A percentile compares a stretch with the other conserved stretches of the same genome.
Conservation (phyloP, 2,888 invertebrate genomes). For the Entomobrya multifasciata region DNA sequence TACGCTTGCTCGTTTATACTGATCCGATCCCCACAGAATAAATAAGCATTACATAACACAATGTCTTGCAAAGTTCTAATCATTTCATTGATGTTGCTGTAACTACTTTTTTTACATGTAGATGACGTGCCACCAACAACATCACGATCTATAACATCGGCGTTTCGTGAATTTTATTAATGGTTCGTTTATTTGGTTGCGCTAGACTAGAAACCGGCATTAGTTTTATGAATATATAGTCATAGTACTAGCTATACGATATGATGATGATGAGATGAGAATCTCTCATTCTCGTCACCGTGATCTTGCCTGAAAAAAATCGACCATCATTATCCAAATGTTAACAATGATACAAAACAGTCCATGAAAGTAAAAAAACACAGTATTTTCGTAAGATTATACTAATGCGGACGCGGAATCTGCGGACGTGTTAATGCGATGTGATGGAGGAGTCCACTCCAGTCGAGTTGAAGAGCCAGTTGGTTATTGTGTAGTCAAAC, state of each 20-base stretch:
- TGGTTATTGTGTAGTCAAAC: not conserved
- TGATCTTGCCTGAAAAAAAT: conserved; percentile 36
- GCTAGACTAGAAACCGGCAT: conserved; percentile 19
- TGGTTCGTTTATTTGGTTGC: conserved; percentile 34
- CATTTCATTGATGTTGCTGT: conserved; percentile 13
- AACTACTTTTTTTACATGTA: not conserved
- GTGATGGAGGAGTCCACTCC: conserved; percentile 17
- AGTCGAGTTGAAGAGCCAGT: not conserved
- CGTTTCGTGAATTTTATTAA: conserved; percentile 14
- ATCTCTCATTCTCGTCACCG: not conserved
- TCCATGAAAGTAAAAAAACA: not conserved
- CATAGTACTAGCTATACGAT: not conserved
- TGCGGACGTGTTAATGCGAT: not conserved
- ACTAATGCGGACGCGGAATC: not conserved
- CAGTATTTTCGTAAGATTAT: conserved; percentile 24
- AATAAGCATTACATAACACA: conserved; percentile 8
- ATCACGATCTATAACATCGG: not conserved
- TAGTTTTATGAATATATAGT: not conserved
- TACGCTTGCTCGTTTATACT: conserved; percentile 26
- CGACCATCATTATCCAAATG: conserved; percentile 18
- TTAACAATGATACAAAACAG: conserved; percentile 22
- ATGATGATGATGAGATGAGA: conserved; percentile 7
- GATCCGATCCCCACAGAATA: conserved; percentile 7
- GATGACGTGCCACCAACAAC: conserved; percentile 17
- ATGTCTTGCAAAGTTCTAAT: not conserved